phyloP scores from a whole-genome alignment of 92 coral and sea anemone genomes.

The Virgularia gustaviana region DNA sequence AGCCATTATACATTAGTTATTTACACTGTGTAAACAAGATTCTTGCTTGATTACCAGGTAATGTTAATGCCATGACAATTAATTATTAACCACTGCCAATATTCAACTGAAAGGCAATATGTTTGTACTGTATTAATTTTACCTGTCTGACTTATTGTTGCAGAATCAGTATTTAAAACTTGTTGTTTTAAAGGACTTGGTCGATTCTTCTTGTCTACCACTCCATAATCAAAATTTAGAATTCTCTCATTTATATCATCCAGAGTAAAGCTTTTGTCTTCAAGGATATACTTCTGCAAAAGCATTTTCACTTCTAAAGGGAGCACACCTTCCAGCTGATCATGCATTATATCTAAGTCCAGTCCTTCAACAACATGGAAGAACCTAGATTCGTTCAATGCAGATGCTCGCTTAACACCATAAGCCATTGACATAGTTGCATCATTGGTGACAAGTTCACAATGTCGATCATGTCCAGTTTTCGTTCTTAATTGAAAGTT shows the following conservation, averaged over 20 bases:
- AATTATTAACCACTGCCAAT: background rate
- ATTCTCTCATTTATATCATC: slow-evolving; percentile 50
- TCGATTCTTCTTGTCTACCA: slow-evolving; percentile 41
- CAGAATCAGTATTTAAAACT: slow-evolving; percentile 33
- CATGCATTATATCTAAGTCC: slow-evolving; percentile 67
- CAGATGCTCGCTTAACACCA: slow-evolving; percentile 53
- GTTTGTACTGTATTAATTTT: too few species aligned
- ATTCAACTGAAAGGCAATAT: background rate
- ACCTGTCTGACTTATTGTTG: slow-evolving; percentile 52
- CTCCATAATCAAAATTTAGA: slow-evolving; percentile 26
- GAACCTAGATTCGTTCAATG: slow-evolving; percentile 52
- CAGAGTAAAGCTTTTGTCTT: slow-evolving; percentile 52
- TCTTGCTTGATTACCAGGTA: background rate
- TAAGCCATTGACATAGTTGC: slow-evolving; percentile 33
- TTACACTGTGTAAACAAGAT: too few species aligned
- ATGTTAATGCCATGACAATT: background rate
- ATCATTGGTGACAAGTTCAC: slow-evolving; percentile 48
- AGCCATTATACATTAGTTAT: background rate
- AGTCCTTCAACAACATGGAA: slow-evolving; percentile 64
- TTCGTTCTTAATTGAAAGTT: slow-evolving; percentile 53
- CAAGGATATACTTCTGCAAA: slow-evolving; percentile 31
- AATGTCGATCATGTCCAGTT: slow-evolving; percentile 53
- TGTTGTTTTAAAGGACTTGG: slow-evolving; percentile 60
- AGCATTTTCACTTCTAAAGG: slow-evolving; percentile 57
- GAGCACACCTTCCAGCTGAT: slow-evolving; percentile 73